phyloP scores from a whole-genome alignment of 1,140 invertebrate species.

The Drosophila sucinea region DNA sequence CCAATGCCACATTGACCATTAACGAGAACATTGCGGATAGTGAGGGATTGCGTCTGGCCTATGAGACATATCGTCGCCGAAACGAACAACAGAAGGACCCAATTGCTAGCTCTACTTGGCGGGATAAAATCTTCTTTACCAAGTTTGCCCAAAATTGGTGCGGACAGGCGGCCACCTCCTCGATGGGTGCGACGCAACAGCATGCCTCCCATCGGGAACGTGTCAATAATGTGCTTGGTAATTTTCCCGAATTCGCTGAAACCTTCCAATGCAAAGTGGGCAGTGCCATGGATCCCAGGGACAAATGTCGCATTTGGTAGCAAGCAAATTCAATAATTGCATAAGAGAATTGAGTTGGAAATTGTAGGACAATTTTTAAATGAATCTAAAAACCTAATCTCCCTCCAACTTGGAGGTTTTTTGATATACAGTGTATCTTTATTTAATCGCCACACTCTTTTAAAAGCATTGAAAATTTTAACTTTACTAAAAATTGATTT shows the following conservation, averaged over 20 bases:
- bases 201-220: conserved; percentile 60
- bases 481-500: too few species aligned
- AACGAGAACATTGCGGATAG: conserved; percentile 80
- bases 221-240: conserved; percentile 75
- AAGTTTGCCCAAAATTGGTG: conserved; percentile 79
- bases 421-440: too few species aligned
- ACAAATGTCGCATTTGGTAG: conserved; percentile 73
- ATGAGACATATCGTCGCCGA: conserved; percentile 38
- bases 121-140: conserved; percentile 52
- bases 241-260: conserved; percentile 69
- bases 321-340: too few species aligned
- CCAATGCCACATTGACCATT: conserved; percentile 58
- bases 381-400: too few species aligned
- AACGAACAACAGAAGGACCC: not conserved
- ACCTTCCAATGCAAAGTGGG: conserved; percentile 54
- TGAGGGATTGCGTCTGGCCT: conserved; percentile 71
- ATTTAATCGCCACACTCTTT: too few species aligned
- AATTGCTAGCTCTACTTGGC: not conserved
- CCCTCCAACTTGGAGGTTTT: too few species aligned
- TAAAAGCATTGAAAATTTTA: too few species aligned
- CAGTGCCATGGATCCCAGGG: conserved; percentile 62
- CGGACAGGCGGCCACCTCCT: conserved; percentile 25
- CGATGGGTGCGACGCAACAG: not conserved
- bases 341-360: too few species aligned
- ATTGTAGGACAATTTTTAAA: too few species aligned